Conservation (phyloP, 2,797 vertebrate species). For the Chelonia mydas region DNA sequence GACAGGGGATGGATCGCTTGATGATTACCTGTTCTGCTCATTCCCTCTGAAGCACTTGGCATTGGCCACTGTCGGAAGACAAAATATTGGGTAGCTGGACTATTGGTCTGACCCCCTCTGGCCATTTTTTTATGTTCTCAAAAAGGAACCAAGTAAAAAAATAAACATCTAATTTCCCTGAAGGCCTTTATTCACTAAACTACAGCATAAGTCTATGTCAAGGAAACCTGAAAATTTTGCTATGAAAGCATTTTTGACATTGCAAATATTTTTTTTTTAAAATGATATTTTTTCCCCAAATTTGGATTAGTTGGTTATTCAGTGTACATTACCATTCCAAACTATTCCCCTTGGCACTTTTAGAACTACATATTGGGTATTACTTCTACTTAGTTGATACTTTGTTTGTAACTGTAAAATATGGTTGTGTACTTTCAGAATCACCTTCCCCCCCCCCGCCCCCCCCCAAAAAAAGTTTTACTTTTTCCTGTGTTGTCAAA, state of each 20-base stretch:
- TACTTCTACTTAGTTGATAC: slow-evolving; percentile 5
- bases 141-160: not conserved
- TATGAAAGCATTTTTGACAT: slow-evolving; percentile 16
- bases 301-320: not conserved
- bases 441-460: not conserved
- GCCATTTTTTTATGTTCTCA: not conserved
- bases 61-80: too few relatives aligned
- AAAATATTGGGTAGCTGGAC: too few relatives aligned
- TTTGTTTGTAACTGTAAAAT: slow-evolving; percentile 45
- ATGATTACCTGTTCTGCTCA: too few relatives aligned
- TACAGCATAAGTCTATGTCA: not conserved
- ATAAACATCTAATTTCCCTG: not conserved
- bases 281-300: not conserved
- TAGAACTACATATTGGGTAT: not conserved
- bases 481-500: slow-evolving; percentile 15
- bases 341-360: not conserved
- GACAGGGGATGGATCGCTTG: too few relatives aligned
- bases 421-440: not conserved
- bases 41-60: too few relatives aligned
- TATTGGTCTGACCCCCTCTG: too few relatives aligned
- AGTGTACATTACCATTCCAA: not conserved
- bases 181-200: not conserved
- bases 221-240: not conserved
- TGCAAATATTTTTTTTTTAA: not conserved
- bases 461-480: not conserved